Conservation (phyloP, 2,113 vertebrate genomes). For the Ictalurus furcatus region DNA sequence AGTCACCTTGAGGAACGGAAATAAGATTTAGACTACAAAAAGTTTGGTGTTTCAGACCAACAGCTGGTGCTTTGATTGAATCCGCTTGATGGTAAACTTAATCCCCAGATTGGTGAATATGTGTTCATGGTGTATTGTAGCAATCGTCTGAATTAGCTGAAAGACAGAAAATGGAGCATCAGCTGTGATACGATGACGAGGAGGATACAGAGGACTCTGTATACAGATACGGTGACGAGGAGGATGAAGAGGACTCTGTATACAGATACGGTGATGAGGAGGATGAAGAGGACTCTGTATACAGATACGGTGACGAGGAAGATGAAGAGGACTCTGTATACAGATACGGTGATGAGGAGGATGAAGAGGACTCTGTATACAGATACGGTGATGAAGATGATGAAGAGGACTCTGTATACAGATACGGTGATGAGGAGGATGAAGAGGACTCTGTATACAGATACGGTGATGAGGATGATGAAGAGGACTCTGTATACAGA, state of each 20-base stretch:
- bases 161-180: not conserved
- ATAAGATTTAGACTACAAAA: not conserved
- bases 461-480: not conserved
- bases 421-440: not conserved
- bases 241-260: no score
- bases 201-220: not conserved
- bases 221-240: not conserved
- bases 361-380: no score
- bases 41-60: not conserved
- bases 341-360: not conserved
- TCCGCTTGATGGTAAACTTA: not conserved
- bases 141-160: not conserved
- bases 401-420: no score
- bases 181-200: not conserved
- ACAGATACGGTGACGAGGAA: not conserved
- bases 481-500: not conserved
- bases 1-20: conserved; percentile 4
- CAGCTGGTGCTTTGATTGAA: not conserved
- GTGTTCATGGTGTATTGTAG: not conserved
- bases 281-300: no score
- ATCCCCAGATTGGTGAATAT: no score
- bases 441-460: not conserved
- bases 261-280: no score
- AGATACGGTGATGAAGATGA: not conserved
- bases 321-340: no score